These are phyloP conservation scores for Dipodomys stephensi DNA, from an alignment of 2,113 vertebrate genomes.

Conservation along the genomic window DNA sequence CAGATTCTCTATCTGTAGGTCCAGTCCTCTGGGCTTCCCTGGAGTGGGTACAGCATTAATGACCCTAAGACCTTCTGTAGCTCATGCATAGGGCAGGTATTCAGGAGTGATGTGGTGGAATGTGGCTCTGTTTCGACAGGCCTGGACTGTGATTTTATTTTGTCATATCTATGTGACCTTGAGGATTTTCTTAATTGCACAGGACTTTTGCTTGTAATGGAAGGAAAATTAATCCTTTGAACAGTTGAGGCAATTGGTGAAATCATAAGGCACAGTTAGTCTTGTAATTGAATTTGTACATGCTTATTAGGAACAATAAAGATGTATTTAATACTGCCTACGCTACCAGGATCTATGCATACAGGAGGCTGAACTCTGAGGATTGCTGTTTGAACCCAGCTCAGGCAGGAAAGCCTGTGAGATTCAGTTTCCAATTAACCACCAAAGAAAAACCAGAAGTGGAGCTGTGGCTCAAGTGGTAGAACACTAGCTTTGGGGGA, in stretches of 20 bases:
- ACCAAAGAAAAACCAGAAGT: too few relatives aligned
- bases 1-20: not conserved
- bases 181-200: not conserved
- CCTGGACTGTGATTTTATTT: not conserved
- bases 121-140: not conserved
- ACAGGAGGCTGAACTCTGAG: too few relatives aligned
- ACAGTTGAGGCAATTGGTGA: not conserved
- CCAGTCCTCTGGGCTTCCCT: accelerated
- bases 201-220: not conserved
- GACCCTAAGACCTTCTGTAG: not conserved
- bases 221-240: not conserved
- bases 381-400: too few relatives aligned
- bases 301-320: not conserved
- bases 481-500: too few relatives aligned
- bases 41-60: not conserved
- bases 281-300: not conserved
- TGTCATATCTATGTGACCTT: not conserved
- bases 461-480: too few relatives aligned
- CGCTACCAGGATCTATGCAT: not conserved
- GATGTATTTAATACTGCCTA: not conserved
- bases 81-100: not conserved
- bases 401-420: too few relatives aligned
- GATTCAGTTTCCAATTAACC: too few relatives aligned
- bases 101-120: not conserved
- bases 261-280: not conserved